Evolutionary conservation across 2,888 invertebrate genomes (phyloP), one percentile per base, ranked within the genome.

Genomic region (Gastrophysa polygoni): DNA sequence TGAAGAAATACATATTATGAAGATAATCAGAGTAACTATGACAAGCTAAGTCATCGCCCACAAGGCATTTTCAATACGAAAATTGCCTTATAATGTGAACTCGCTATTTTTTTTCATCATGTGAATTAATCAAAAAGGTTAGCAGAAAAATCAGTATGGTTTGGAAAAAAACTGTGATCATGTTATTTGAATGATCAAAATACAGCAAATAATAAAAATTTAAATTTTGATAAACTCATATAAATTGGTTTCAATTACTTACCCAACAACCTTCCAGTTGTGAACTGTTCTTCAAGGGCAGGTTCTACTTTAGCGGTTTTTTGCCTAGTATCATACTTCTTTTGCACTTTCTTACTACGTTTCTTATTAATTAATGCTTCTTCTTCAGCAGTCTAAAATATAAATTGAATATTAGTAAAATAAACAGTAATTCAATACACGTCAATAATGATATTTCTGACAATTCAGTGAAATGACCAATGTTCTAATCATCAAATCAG

Each of bases 231-330:
- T 57, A 20, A 21, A 28, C 6, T n/a, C 16, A 8, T 6, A 8
- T 5, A 49, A 16, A 49, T 17, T n/a, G n/a, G n/a, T n/a, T n/a
- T n/a, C n/a, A n/a, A n/a, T 32, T 32, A 81, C 85, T 82, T 83
- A 96, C 97, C 97, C 79, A 97, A 86, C 75, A 99, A 87, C 82
- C 98, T 91, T 76, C 98, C 98, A 77, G 96, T 93, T 75, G 92
- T 89, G 87, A 99, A 99, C 82, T 98, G 98, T 82, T 99, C 99
- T 82, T 97, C 95, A 64, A 99, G 82, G 52, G 90, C 91, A 68
- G 89, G 88, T 80, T 99, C 99, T 68, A 99, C 96, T 84, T 96
- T 96, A 63, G 96, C 93, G 57, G 89, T 87, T 82, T 95, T 93
- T 83, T 98, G 96, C 72, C 98, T 90, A 56, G 90, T 87, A 81